A percentile compares a stretch with the other conserved stretches of the same genome.
phyloP scores from a whole-genome alignment of 2,888 invertebrate species.

The Ptycholaimellus sp. region DNA sequence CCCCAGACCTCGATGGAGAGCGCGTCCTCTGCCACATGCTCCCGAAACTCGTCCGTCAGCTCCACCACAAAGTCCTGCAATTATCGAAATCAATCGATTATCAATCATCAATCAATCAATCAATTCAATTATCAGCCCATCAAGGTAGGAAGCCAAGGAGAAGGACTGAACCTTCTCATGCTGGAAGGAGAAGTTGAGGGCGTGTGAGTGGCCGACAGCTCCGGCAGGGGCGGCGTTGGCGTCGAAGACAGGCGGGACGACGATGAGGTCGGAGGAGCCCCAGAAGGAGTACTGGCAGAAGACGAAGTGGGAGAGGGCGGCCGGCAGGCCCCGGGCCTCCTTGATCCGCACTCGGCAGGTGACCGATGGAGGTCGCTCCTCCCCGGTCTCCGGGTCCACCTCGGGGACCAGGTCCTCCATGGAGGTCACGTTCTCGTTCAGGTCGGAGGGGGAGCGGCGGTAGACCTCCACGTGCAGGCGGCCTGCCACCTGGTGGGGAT shows the following conservation, averaged over 20 bases:
- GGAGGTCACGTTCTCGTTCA: too few species aligned
- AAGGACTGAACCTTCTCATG: too few species aligned
- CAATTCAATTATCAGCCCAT: too few species aligned
- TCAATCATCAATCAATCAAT: too few species aligned
- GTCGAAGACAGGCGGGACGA: constrained; percentile 52
- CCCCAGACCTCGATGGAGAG: constrained; percentile 97
- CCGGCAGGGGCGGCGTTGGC: constrained; percentile 28
- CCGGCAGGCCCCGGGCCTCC: constrained; percentile 70
- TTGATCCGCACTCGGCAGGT: constrained; percentile 54
- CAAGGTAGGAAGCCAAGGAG: too few species aligned
- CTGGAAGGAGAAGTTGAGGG: too few species aligned
- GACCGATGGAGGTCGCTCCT: too few species aligned
- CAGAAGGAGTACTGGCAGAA: constrained; percentile 83
- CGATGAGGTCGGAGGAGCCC: constrained; percentile 53
- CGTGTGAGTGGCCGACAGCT: too few species aligned
- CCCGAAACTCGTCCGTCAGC: constrained; percentile 80
- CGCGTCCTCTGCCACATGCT: constrained; percentile 80
- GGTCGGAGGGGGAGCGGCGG: too few species aligned
- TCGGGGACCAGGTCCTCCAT: too few species aligned
- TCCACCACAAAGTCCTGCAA: constrained; percentile 56
- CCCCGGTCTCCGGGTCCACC: constrained; percentile 38
- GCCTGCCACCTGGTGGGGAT: constrained; percentile 28
- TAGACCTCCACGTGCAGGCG: constrained; percentile 56
- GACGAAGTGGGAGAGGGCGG: constrained; percentile 60
- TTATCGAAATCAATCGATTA: too few species aligned